Evolutionary conservation across 2,797 vertebrate genomes (phyloP), one percentile per base, ranked within the genome.

Genomic region (Poecilia wingei): DNA sequence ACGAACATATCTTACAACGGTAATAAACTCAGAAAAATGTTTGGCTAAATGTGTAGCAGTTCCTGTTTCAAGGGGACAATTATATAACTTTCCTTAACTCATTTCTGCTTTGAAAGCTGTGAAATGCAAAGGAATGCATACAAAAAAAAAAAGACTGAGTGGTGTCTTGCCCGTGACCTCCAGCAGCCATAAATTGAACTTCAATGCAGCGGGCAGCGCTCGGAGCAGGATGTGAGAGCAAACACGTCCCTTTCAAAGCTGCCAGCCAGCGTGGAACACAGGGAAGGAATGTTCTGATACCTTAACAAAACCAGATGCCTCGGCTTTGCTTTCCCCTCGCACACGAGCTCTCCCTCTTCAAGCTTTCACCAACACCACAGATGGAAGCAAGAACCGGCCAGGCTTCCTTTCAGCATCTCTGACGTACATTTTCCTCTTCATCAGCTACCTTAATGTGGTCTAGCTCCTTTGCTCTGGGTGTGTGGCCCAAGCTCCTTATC

Each of bases 241-340:
- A 93, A 87, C 72, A 75, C 86, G 87, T 93, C 89, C 82, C 91
- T 93, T 92, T 94, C 91, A 94, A 94, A 93, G 87, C 90, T 93
- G 92, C 91, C 92, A 92, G 93, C 88, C 91, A 80, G 91, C 91
- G 87, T 90, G 76, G 78, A 93, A 94, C 91, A 89, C 86, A 93
- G 93, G 89, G 89, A 94, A 93, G 90, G 92, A 95, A 95, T 94
- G 94, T 95, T 95, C 93, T 89, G 71, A 75, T 83, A 87, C 86
- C 89, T 94, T 95, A 95, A 92, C 92, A 94, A 92, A 96, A 94
- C 94, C 95, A 96, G 95, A 95, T 95, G 94, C 93, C 88, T 79
- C 72, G 39, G 82, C 87, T 91, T 71, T 87, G 84, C 84, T 86
- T 86, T 82, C 79, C 71, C 68, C 82, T 74, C 47, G 77, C 87